These are phyloP conservation scores for Sclerurus mexicanus DNA, from an alignment of 2,113 vertebrate species.

Conservation along the genomic window DNA sequence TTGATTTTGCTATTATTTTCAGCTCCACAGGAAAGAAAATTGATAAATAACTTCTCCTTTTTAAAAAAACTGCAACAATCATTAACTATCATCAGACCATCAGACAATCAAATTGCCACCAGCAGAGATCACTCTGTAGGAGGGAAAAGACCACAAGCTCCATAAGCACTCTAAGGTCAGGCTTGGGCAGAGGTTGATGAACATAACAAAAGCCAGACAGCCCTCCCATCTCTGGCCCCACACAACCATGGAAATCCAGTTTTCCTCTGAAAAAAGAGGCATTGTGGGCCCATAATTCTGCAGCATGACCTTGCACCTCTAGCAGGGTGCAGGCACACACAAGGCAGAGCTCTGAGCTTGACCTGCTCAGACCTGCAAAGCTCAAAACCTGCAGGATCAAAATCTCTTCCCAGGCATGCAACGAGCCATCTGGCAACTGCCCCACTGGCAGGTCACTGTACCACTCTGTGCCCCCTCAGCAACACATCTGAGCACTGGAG, in stretches of 20 bases:
- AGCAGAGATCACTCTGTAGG: background rate
- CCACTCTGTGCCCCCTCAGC: background rate
- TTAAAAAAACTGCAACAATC: background rate
- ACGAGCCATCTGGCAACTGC: background rate
- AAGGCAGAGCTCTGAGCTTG: background rate
- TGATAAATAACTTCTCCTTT: background rate
- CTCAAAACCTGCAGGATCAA: background rate
- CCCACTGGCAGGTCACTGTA: background rate
- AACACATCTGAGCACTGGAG: background rate
- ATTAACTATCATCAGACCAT: background rate
- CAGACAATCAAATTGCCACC: background rate
- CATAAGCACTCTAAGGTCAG: background rate
- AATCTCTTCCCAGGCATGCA: background rate
- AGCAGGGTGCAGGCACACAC: background rate
- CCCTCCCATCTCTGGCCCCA: background rate
- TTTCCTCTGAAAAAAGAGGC: background rate
- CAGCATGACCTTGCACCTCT: background rate
- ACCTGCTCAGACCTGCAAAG: background rate
- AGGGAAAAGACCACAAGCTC: background rate
- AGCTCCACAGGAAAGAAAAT: background rate
- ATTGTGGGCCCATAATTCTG: background rate
- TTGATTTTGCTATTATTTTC: constrained; percentile 48
- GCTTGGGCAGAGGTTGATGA: background rate
- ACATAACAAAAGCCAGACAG: background rate
- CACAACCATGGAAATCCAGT: background rate